phyloP scores from a whole-genome alignment of 2,113 vertebrate genomes.

The Plecturocebus donacophilus region DNA sequence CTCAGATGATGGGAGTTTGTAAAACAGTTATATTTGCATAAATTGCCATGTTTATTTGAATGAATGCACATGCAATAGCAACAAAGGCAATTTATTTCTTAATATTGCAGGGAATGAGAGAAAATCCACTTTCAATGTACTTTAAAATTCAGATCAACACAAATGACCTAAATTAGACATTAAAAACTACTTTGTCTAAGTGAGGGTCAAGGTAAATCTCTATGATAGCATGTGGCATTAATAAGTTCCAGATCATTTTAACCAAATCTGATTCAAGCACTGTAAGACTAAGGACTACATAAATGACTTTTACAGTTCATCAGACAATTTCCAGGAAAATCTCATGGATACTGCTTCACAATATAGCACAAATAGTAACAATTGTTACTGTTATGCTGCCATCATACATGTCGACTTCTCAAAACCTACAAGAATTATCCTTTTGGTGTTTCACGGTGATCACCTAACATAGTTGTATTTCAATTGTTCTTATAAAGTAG shows the following conservation, averaged over 20 bases:
- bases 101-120: constrained; percentile 69
- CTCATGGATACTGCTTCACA: not conserved
- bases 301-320: not conserved
- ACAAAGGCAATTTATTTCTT: constrained; percentile 67
- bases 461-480: not conserved
- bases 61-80: constrained; percentile 75
- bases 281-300: not conserved
- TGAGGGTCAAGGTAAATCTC: constrained; percentile 33
- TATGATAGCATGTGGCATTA: not conserved
- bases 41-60: constrained; percentile 58
- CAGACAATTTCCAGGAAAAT: not conserved
- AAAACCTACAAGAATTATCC: not conserved
- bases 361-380: not conserved
- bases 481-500: not conserved
- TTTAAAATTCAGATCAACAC: constrained; percentile 71
- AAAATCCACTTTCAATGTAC: constrained; percentile 54
- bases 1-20: constrained; percentile 38
- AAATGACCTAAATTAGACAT: not conserved
- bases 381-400: not conserved
- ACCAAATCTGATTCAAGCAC: not conserved
- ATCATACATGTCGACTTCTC: not conserved
- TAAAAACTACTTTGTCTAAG: not conserved
- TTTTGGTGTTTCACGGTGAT: not conserved
- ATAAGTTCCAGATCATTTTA: not conserved
- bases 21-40: constrained; percentile 75